Base-by-base conservation (phyloP, 2,797 vertebrate genomes). In the Nannoperca obscura region DNA sequence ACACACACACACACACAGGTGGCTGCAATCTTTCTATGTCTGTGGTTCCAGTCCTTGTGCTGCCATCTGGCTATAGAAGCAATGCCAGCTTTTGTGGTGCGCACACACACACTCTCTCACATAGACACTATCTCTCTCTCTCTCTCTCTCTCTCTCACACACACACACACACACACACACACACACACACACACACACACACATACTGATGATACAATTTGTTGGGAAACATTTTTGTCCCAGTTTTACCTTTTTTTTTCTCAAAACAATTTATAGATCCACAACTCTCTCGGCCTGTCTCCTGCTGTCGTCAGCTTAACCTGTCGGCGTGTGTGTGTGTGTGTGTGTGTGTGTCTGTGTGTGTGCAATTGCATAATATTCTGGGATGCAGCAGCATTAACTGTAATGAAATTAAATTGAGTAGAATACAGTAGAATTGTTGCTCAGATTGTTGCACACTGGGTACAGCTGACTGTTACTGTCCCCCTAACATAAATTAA, bases 41-140 rank as follows among this genome's bases (percentile, higher is more conserved):
- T 90, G 84, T 78, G 84, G 71, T 84, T 90, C 76, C 82, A 87
- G 80, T 73, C 80, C 86, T 84, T 59, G 68, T 88, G 81, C 52
- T 76, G 82, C 91, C 92, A 93, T 93, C 92, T 93, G 91, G 85
- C 83, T 83, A 83, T 57, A 84, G 34, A 84, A 77, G 71, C 82
- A 76, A 40, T 86, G 92, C 91, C 93, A 93, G 81, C 63, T 72
- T 82, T 71, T 74, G 49, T 74, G 61, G 32, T 27, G 5, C 24
- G 42, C 65, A 75, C 63, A 63, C 79, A 71, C 80, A 76, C 74
- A 11, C 36, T 11, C 36, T 11, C 36, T 11, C 36, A 11, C 36
- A 38, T 3, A 73, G 75, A 74, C 40, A 55, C 75, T 1, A 1
- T 27, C 24, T 27, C 24, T 27, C 24, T 27, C 24, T 64, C 58